Percentiles rank a stretch among this genome's conserved stretches.
Evolutionary conservation across 2,888 invertebrate species (phyloP).

Genomic region (Ceramica pisi): DNA sequence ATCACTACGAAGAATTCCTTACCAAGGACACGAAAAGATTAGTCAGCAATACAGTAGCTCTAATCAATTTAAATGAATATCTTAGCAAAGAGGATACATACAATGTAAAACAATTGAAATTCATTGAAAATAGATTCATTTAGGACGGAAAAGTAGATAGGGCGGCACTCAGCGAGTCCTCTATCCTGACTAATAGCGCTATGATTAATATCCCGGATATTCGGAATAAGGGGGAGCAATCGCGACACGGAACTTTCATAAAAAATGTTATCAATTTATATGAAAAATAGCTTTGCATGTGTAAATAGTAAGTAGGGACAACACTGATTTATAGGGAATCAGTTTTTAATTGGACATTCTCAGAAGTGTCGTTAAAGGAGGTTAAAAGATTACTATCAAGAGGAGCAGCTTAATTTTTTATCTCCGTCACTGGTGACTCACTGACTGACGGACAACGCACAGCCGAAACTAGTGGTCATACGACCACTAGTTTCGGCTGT

Average conservation of each 20-base stretch:
- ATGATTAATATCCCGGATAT: constrained; percentile 89
- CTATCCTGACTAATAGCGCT: constrained; percentile 83
- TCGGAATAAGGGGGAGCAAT: constrained; percentile 79
- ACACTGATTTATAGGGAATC: constrained; percentile 27
- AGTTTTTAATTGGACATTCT: constrained; percentile 11
- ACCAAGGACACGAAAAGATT: neutral
- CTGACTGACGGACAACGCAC: no score
- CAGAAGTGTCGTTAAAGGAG: neutral
- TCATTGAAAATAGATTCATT: constrained; percentile 83
- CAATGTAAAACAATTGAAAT: constrained; percentile 73
- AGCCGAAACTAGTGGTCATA: no score
- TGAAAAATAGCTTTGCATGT: constrained; percentile 55
- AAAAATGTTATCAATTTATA: constrained; percentile 63
- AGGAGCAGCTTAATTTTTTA: neutral
- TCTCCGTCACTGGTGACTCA: no score
- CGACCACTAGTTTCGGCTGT: no score
- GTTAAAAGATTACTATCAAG: neutral
- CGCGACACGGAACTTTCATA: constrained; percentile 62
- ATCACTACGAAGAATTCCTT: neutral
- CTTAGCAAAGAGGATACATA: constrained; percentile 30
- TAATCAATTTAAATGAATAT: constrained; percentile 30
- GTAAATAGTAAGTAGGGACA: constrained; percentile 27
- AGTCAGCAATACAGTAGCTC: neutral
- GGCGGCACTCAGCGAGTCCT: constrained; percentile 84
- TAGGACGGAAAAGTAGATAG: constrained; percentile 85